Base-by-base conservation (phyloP, 92 coral and sea anemone species). In the Montipora capitata region DNA sequence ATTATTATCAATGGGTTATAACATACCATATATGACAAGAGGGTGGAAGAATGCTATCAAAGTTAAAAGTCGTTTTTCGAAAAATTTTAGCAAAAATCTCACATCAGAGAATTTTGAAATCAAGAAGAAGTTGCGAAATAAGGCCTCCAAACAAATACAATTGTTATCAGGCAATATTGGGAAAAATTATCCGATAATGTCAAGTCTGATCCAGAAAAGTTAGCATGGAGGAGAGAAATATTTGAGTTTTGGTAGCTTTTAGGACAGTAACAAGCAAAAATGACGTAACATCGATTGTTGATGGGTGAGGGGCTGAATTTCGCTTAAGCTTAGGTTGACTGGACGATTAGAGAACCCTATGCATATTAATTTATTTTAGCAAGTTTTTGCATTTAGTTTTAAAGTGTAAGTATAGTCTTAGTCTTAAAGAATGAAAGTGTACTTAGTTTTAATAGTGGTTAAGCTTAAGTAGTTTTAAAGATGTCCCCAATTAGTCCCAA, bases 131-230 rank as follows among this genome's bases (percentile, higher is more conserved):
- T 54, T 10, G 59, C 59, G 6, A 8, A 54, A 54, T 54, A 65
- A 85, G 76, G 85, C 89, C 45, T 74, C 89, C 16, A 77, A 77
- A 43, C 72, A 85, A 42, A 87, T 86, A 40, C 81, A 40, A 72
- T 70, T 35, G 91, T 84, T 14, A 79, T 87, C 43, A 87, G 71
- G 45, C 68, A 70, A 17, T 87, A 87, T 40, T 87, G 80, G 79
- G 58, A 78, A 51, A 81, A 67, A 79, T 0, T 54, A 54, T 54
- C 59, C 45, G 68, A 80, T 17, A 35, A 79, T 68, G 73, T 87
- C 9, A 69, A 71, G 63, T 45, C 71, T 39, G 78, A 87, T 88
- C 91, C 88, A 20, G 35, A 61, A 61, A 61, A 61, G 10, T 61
- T 0, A 17, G 20, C 20, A 61, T 0, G 67, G 20, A 54, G 59